These are phyloP conservation scores for Rafetus swinhoei DNA, from an alignment of 2,113 vertebrate genomes.

Conservation along the genomic window DNA sequence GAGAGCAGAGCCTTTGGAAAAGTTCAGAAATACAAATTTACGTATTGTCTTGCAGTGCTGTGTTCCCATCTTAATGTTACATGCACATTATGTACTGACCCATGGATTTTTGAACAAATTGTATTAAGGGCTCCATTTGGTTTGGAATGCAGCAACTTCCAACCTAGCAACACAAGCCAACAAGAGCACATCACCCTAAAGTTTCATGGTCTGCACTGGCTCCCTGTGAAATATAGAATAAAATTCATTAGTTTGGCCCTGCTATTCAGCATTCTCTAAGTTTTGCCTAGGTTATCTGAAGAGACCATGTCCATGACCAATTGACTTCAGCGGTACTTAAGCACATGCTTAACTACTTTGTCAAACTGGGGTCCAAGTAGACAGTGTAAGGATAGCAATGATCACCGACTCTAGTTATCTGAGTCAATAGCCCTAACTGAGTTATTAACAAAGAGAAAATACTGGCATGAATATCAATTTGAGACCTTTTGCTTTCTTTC, in stretches of 20 bases:
- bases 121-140: background rate
- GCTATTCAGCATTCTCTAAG: background rate
- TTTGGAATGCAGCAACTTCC: background rate
- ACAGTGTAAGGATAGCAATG: background rate
- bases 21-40: background rate
- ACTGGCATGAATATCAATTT: background rate
- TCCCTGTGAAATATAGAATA: background rate
- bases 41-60: background rate
- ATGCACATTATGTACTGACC: background rate
- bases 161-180: background rate
- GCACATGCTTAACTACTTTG: background rate
- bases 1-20: background rate
- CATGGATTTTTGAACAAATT: background rate
- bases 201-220: rapidly evolving
- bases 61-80: background rate
- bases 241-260: background rate
- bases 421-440: background rate
- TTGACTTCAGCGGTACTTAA: background rate
- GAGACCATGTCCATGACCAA: background rate
- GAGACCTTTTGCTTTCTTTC: background rate
- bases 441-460: background rate
- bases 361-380: background rate
- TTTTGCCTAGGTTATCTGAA: background rate
- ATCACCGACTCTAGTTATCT: background rate
- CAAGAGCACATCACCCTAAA: rapidly evolving